phyloP scores from a whole-genome alignment of 2,113 vertebrate species.

The Phrynocephalus versicolor region DNA sequence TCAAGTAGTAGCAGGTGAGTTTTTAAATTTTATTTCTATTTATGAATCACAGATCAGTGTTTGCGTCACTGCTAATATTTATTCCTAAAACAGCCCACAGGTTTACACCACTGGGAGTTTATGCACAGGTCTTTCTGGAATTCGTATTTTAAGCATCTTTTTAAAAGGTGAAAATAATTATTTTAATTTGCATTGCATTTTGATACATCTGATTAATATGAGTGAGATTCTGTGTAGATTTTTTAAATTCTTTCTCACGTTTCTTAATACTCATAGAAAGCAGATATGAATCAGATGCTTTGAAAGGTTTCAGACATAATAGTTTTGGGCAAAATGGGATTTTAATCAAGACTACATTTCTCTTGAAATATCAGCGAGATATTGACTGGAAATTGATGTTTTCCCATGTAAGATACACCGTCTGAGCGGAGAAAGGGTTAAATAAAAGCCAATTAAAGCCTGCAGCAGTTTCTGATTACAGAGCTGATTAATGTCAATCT shows the following conservation, averaged over 20 bases:
- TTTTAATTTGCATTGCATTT: constrained; percentile 58
- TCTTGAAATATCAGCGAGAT: constrained; percentile 24
- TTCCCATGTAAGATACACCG: neutral
- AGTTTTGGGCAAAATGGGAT: neutral
- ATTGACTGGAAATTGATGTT: constrained; percentile 27
- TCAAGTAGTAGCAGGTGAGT: constrained; percentile 32
- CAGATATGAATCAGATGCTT: constrained; percentile 43
- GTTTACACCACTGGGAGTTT: constrained; percentile 47
- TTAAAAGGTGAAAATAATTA: constrained; percentile 28
- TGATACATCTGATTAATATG: constrained; percentile 54
- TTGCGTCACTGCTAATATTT: neutral
- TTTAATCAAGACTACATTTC: constrained; percentile 37
- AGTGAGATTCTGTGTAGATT: constrained; percentile 51
- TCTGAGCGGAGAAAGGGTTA: constrained; percentile 9
- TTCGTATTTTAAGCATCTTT: neutral
- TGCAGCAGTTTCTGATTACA: neutral
- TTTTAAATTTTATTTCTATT: constrained; percentile 43
- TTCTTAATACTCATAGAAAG: constrained; percentile 59
- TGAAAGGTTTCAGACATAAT: constrained; percentile 33
- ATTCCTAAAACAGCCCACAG: neutral
- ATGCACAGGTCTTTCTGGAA: neutral
- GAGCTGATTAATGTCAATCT: constrained; percentile 18
- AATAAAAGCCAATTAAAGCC: neutral
- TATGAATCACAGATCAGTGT: constrained; percentile 35
- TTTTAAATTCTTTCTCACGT: constrained; percentile 25